Conservation (phyloP, 1,140 invertebrate genomes). For the Micrasema longulum region DNA sequence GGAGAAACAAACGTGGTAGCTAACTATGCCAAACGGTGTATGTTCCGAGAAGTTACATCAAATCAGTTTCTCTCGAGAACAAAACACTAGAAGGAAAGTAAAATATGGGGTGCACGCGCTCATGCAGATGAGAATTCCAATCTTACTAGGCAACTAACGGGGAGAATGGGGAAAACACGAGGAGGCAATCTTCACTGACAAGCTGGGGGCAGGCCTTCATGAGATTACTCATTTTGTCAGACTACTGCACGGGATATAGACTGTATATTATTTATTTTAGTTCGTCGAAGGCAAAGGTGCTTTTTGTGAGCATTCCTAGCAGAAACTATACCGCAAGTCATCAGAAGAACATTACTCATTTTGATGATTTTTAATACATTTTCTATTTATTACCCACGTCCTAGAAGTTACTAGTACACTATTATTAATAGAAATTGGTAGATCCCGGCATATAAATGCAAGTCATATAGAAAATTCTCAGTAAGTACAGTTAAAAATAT, state of each 20-base stretch:
- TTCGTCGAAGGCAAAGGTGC: too few species aligned
- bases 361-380: constrained; percentile 13
- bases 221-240: constrained; percentile 46
- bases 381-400: background rate
- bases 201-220: constrained; percentile 19
- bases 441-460: too few species aligned
- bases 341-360: constrained; percentile 4
- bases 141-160: background rate
- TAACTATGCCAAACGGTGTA: too few species aligned
- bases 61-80: background rate
- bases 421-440: too few species aligned
- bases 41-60: too few species aligned
- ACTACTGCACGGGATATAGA: constrained; percentile 13
- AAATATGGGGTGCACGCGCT: constrained; percentile 9
- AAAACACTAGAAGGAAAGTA: constrained; percentile 1
- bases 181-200: constrained; percentile 44
- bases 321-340: constrained; percentile 19
- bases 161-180: background rate
- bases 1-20: too few species aligned
- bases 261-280: background rate
- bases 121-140: constrained; percentile 32
- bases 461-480: too few species aligned
- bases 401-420: background rate
- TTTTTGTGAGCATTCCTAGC: background rate
- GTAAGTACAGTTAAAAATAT: too few species aligned